These are phyloP conservation scores for Dexiosoma caninum DNA, from an alignment of 2,888 invertebrate genomes.

Conservation along the genomic window DNA sequence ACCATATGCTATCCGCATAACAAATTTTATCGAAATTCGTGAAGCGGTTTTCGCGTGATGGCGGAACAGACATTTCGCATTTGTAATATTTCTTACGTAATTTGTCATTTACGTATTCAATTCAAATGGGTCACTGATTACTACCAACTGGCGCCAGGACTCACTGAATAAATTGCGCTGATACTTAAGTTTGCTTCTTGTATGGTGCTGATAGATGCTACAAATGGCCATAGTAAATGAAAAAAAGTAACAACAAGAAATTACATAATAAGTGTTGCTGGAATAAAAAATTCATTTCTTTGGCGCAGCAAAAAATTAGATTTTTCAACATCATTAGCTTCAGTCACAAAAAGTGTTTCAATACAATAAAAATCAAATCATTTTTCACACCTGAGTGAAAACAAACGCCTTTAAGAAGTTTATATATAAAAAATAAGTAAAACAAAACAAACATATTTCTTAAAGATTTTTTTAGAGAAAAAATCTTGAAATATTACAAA, in stretches of 20 bases:
- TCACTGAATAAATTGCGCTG: neutral
- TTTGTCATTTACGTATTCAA: too few relatives aligned
- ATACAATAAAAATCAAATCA: neutral
- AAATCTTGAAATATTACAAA: conserved; percentile 22
- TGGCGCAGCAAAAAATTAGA: neutral
- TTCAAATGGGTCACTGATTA: too few relatives aligned
- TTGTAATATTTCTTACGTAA: too few relatives aligned
- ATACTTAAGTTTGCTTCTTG: too few relatives aligned
- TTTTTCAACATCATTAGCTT: conserved; percentile 53
- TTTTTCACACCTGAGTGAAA: conserved; percentile 48
- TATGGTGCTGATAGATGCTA: too few relatives aligned
- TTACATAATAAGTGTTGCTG: neutral
- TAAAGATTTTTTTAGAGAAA: conserved; percentile 19
- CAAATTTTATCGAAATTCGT: too few relatives aligned
- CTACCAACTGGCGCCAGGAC: neutral
- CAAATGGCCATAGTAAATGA: too few relatives aligned
- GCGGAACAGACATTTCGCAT: too few relatives aligned
- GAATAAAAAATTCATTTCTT: too few relatives aligned
- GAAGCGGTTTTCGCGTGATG: too few relatives aligned
- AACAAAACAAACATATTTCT: neutral
- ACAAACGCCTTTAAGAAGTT: conserved; percentile 20
- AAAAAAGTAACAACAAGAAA: neutral
- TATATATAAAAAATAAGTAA: neutral
- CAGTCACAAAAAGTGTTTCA: neutral
- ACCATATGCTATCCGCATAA: too few relatives aligned